Evolutionary conservation across 2,797 vertebrate genomes (phyloP), one percentile per base, ranked within the genome.

Genomic region (Basileuterus tristriatus): DNA sequence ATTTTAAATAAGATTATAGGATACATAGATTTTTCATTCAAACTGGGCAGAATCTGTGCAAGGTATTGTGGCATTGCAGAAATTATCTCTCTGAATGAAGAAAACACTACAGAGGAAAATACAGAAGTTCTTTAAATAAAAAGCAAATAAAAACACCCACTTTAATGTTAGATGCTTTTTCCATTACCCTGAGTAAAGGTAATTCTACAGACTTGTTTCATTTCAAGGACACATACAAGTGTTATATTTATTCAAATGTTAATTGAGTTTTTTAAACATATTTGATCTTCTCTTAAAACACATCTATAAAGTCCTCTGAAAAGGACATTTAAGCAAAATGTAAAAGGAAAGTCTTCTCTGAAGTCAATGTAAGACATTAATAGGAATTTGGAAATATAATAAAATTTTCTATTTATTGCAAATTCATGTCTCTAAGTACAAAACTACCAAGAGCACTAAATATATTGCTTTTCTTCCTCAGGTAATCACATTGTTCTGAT

Each of bases 1-100:
- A 83, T 93, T 97, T 94, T 89, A 91, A 93, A 72, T 88, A 81
- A 71, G 87, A 94, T 90, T 83, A 89, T 36, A 58, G 7, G 90
- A 95, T 86, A 85, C 60, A 30, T 10, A 36, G 32, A 89, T 83
- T 94, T 95, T 96, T 91, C 55, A 93, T 91, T 89, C 91, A 76
- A 92, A 93, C 69, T 44, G 62, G 30, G 82, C 43, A 81, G 67
- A 59, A 63, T 72, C 50, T 52, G 6, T 24, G 41, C 55, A 62
- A 34, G n/a, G 20, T 58, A 58, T 37, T 44, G 37, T 63, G 81
- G 34, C 59, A 64, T 50, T 84, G 39, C 53, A 83, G 15, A 93
- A 94, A 85, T 79, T 72, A n/a, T 34, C 32, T 60, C 65, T 63
- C 72, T 65, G 79, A 95, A 94, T 52, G 58, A 83, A 74, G 37